Evolutionary conservation across 2,888 invertebrate species (phyloP), one percentile per base, ranked within the genome.

Genomic region (Pandemis cinnamomeana): DNA sequence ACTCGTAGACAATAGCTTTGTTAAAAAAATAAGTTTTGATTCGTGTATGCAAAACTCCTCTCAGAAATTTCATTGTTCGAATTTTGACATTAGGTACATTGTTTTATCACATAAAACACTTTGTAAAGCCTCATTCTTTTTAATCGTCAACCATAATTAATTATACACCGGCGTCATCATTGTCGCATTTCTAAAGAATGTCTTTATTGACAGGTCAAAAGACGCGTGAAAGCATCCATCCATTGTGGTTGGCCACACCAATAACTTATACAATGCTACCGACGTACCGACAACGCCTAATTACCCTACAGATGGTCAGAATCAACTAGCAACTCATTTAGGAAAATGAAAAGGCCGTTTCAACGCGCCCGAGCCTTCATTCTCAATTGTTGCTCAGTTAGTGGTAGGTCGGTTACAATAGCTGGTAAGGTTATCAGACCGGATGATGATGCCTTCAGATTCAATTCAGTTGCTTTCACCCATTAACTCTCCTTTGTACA

Each of bases 391-490:
- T 85, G 83, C 81, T 85, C 81, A 79, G 82, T 80, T 83, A 83
- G 83, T 86, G 82, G 87, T 84, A 84, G 85, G 82, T 84, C 82
- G 81, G 82, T 83, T 87, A 92, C 91, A 92, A 91, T 91, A 85
- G 89, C 84, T 72, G 83, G 82, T 86, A 89, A 89, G 91, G 87
- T 93, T 91, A 92, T 92, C 92, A 92, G 93, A 93, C 91, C 93
- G 92, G 81, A 89, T 91, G 91, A 92, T 91, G 91, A 89, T 86
- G 88, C 87, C 86, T 90, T 88, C 87, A 86, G 87, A 87, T 89
- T 89, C 87, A 84, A 86, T 84, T 82, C 82, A 83, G 83, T 84
- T 86, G 89, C 92, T 93, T 93, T 93, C 93, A 91, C 92, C 90
- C 80, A 90, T 92, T 91, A 92, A 87, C 81, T 84, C 78, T 86